Base-by-base conservation (phyloP, 2,888 invertebrate genomes). In the Dione juno region DNA sequence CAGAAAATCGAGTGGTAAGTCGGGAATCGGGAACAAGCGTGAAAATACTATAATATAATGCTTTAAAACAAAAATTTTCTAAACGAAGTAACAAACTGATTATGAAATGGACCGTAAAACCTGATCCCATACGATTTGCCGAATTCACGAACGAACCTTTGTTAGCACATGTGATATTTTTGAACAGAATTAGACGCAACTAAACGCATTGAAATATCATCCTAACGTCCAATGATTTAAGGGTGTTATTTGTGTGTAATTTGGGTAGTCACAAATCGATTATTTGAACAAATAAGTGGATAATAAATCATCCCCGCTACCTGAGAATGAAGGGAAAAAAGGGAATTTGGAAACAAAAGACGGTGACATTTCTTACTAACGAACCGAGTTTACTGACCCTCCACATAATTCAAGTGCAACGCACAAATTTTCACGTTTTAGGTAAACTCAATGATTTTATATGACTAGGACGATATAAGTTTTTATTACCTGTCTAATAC, bases 291-390 rank as follows among this genome's bases (percentile, higher is more conserved):
- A 92, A 92, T 91, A 91, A 88, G 84, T 79, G 77, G 82, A 88
- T 83, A 87, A 92, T 92, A 92, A 92, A 92, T 92, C 92, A 92
- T 88, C 88, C 88, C 87, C 84, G 84, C 88, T 92, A 91, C 91
- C 90, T 92, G 79, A 82, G 84, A 88, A 85, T 88, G 89, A 90
- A 89, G 43, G 41, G 83, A 85, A 89, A 89, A 88, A 88, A 81
- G 74, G 73, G 70, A 58, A 81, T 81, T 84, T 82, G 84, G 82
- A 87, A 90, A 90, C 88, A 88, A 89, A 87, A 86, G 87, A 84
- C 83, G 86, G 84, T 88, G 89, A 90, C 90, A 90, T 88, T 89
- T 88, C 79, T 85, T 82, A 82, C 84, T 53, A 63, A 63, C 61
- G 52, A 64, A 37, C 13, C 48, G n/a, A 13, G 40, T 28, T 50